Evolutionary conservation across 1,140 invertebrate species (phyloP).

Genomic region (Zaprionus davidi): DNA sequence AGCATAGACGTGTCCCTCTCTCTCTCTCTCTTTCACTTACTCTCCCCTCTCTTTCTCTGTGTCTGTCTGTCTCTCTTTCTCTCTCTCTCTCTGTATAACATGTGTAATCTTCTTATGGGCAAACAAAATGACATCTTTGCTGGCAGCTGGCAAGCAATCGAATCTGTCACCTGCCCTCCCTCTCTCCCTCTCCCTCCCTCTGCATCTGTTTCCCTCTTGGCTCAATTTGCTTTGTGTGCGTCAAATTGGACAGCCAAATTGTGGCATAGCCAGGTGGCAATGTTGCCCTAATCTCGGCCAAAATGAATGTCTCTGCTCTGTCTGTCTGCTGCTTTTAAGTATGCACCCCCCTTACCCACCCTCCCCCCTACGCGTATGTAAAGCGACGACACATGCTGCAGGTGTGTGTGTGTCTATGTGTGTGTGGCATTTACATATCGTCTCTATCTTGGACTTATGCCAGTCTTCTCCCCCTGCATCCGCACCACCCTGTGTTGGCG

Average conservation of each 20-base stretch:
- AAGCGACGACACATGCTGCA: constrained; percentile 73
- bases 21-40: not conserved
- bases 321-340: constrained; percentile 56
- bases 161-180: constrained; percentile 3
- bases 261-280: constrained; percentile 53
- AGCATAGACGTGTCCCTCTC: not conserved
- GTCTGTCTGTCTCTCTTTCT: not conserved
- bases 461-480: constrained; percentile 34
- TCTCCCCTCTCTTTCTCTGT: not conserved
- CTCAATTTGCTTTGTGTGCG: constrained; percentile 69
- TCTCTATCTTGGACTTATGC: constrained; percentile 79
- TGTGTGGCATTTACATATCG: constrained; percentile 75
- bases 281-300: constrained; percentile 31
- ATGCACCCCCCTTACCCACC: not conserved
- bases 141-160: constrained; percentile 46
- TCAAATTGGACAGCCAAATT: constrained; percentile 75
- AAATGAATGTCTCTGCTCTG: constrained; percentile 9
- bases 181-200: not conserved
- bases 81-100: constrained; percentile 18
- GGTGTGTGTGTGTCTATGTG: constrained; percentile 1
- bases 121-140: constrained; percentile 61
- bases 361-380: not conserved
- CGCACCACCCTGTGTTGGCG: not conserved
- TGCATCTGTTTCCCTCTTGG: not conserved
- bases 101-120: constrained; percentile 68